Conservation (phyloP, 2,113 vertebrate species). For the Calyptomena viridis region DNA sequence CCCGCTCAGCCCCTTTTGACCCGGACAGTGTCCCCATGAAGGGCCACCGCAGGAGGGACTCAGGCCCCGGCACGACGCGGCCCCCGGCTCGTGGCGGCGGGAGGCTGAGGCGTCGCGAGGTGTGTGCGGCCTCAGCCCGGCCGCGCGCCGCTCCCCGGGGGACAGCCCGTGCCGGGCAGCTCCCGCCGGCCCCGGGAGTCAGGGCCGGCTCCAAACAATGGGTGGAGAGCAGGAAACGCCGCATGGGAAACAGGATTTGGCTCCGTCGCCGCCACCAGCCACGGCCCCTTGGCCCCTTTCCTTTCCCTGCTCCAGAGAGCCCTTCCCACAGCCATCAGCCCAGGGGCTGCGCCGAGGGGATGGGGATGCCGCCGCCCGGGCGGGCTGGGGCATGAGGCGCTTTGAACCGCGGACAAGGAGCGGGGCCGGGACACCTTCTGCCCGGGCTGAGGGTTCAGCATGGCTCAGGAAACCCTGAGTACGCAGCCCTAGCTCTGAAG, state of each 20-base stretch:
- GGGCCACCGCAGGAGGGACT: too few relatives aligned
- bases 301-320: conserved; percentile 52
- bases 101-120: not conserved
- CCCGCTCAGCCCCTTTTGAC: accelerated
- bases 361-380: not conserved
- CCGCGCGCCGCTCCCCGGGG: not conserved
- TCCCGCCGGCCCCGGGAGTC: conserved; percentile 13
- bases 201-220: conserved; percentile 64
- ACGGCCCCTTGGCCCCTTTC: conserved; percentile 58
- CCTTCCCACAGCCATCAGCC: conserved; percentile 19
- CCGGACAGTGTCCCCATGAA: accelerated
- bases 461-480: not conserved
- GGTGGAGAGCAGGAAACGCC: conserved; percentile 72
- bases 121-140: not conserved
- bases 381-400: not conserved
- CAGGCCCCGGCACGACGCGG: too few relatives aligned
- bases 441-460: not conserved
- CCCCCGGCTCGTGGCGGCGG: accelerated
- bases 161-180: not conserved
- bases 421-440: not conserved
- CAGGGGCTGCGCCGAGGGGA: not conserved
- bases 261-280: conserved; percentile 16
- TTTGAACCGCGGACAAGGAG: not conserved
- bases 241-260: conserved; percentile 73
- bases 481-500: not conserved